Evolutionary conservation across 2,797 vertebrate genomes (phyloP).

Genomic region (Phataginus tetradactyla): DNA sequence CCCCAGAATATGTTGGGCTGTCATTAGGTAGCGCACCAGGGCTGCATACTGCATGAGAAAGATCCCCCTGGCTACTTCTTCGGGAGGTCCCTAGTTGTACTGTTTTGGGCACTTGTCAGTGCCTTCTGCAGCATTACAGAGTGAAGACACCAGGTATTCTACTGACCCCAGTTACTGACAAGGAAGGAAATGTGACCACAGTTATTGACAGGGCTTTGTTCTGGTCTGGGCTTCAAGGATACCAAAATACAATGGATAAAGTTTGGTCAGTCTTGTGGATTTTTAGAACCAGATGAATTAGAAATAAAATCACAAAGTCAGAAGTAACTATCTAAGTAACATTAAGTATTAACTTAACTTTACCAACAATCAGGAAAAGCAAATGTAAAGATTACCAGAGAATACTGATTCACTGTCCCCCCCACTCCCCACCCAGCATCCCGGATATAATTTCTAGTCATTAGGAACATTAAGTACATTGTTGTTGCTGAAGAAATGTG

Average conservation of each 20-base stretch:
- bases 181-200: background rate
- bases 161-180: background rate
- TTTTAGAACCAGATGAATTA: constrained; percentile 48
- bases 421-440: background rate
- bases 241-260: background rate
- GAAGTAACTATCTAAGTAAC: constrained; percentile 43
- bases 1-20: background rate
- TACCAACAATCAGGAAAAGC: constrained; percentile 23
- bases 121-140: background rate
- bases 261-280: background rate
- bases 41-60: background rate
- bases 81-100: background rate
- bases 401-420: constrained; percentile 11
- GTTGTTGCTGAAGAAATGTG: constrained; percentile 50
- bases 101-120: background rate
- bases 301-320: constrained; percentile 34
- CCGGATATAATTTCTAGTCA: constrained; percentile 49
- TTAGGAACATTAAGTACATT: constrained; percentile 64
- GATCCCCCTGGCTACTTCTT: background rate
- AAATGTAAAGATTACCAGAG: constrained; percentile 42
- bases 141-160: background rate
- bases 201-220: constrained; percentile 4
- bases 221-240: background rate
- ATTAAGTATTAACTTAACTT: constrained; percentile 40
- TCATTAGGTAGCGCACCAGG: background rate